Evolutionary conservation across 2,888 invertebrate genomes (phyloP), one percentile per base, ranked within the genome.

Genomic region (Corbicula japonica): DNA sequence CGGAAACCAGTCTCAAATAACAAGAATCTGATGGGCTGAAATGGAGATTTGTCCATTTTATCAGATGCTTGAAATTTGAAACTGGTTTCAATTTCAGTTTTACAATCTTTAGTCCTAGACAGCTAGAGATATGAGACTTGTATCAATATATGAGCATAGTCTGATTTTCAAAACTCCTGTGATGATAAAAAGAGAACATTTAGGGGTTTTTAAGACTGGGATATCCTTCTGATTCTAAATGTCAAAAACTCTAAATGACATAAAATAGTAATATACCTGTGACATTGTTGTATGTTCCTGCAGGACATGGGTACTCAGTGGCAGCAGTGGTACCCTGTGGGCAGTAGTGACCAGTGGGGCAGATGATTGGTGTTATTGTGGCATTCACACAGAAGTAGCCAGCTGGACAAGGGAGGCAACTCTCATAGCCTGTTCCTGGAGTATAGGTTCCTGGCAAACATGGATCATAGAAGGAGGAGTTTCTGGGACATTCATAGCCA

Each of bases 241-340:
- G n/a, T n/a, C n/a, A n/a, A n/a, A n/a, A n/a, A n/a, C n/a, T n/a
- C n/a, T n/a, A n/a, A n/a, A n/a, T n/a, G n/a, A n/a, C n/a, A n/a
- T n/a, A n/a, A n/a, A n/a, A n/a, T n/a, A n/a, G n/a, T n/a, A n/a
- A n/a, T n/a, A n/a, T 65, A 91, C 92, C 92, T 76, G 92, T 92
- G 62, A 84, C 83, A 68, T 92, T 92, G 86, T 91, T 91, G 83
- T 86, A 93, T 2, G 92, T 92, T 68, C 93, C 92, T n/a, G 87
- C 81, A 15, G 90, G 89, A 83, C 93, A 93, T 0, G 93, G 91
- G 76, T 83, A 90, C 80, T 92, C 90, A n/a, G 61, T 79, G 35
- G 80, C 85, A 74, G 87, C 89, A 54, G 86, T 84, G 6, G 93
- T 93, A 35, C 88, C 87, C 26, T 79, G 73, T 18, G 91, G 91